A percentile compares a stretch with the other conserved stretches of the same genome.
These are phyloP conservation scores for Monochamus alternatus DNA, from an alignment of 2,888 invertebrate genomes.

Conservation along the genomic window DNA sequence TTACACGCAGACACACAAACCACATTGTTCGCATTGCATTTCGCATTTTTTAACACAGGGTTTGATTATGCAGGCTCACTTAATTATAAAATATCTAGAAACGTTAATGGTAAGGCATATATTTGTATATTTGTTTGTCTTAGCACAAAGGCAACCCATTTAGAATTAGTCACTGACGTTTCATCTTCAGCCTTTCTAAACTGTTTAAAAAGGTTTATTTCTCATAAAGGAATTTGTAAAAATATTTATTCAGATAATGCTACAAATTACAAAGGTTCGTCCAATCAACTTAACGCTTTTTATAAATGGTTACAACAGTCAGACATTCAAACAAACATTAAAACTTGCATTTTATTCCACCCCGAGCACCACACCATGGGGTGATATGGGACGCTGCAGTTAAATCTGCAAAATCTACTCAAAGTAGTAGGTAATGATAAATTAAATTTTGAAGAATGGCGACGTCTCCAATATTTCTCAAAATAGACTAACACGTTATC, in stretches of 20 bases:
- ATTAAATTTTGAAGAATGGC: not conserved
- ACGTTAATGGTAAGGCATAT: slow-evolving; percentile 47
- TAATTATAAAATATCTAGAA: slow-evolving; percentile 47
- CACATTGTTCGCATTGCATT: not conserved
- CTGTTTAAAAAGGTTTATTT: slow-evolving; percentile 53
- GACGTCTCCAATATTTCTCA: not conserved
- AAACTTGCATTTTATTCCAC: slow-evolving; percentile 3
- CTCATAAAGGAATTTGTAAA: slow-evolving; percentile 51
- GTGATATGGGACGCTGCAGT: not conserved
- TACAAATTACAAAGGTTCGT: slow-evolving; percentile 56
- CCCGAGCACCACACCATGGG: not conserved
- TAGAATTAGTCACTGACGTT: slow-evolving; percentile 48
- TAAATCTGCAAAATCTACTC: not conserved
- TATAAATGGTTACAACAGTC: not conserved
- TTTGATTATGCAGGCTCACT: slow-evolving; percentile 54
- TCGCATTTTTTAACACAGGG: slow-evolving; percentile 45
- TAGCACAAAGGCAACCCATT: slow-evolving; percentile 48
- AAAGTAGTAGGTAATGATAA: not conserved
- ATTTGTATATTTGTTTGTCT: slow-evolving; percentile 53
- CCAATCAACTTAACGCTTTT: slow-evolving; percentile 28
- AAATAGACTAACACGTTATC: too few species aligned
- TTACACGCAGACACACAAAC: slow-evolving; percentile 27
- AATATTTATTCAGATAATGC: slow-evolving; percentile 57
- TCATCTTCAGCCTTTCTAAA: slow-evolving; percentile 49
- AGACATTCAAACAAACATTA: not conserved